A percentile compares a stretch with the other conserved stretches of the same genome.
phyloP scores from a whole-genome alignment of 2,797 vertebrate genomes.

The Rhincodon typus region DNA sequence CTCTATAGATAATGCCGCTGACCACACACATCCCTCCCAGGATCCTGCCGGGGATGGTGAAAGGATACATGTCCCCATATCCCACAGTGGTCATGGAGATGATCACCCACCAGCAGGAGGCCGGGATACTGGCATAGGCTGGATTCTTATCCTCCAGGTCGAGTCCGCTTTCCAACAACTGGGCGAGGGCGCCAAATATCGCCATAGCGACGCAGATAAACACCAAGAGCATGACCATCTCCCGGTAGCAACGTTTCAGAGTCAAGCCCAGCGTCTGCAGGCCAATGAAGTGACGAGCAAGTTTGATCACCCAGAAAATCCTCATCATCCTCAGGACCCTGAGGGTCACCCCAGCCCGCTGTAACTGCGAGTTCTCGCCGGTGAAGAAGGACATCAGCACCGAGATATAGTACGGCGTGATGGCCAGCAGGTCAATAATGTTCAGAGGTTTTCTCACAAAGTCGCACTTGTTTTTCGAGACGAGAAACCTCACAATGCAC shows the following conservation, averaged over 20 bases:
- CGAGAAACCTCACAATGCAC: conserved; percentile 90
- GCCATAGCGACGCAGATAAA: conserved; percentile 97
- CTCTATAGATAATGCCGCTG: conserved; percentile 63
- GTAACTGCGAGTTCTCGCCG: conserved; percentile 84
- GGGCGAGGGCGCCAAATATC: conserved; percentile 96
- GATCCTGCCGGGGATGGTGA: conserved; percentile 87
- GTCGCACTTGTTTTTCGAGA: conserved; percentile 91
- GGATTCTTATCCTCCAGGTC: conserved; percentile 81
- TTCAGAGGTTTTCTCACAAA: conserved; percentile 93
- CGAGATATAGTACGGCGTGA: conserved; percentile 94
- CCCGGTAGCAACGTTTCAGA: conserved; percentile 87
- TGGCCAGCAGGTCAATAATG: conserved; percentile 92
- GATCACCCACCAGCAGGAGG: conserved; percentile 99
- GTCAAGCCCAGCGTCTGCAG: conserved; percentile 96
- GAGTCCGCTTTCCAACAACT: conserved; percentile 92
- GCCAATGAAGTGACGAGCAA: conserved; percentile 95
- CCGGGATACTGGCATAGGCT: conserved; percentile 94
- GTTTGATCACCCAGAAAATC: conserved; percentile 98
- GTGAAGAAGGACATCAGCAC: conserved; percentile 82
- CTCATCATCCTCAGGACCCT: conserved; percentile 96
- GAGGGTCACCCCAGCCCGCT: conserved; percentile 86
- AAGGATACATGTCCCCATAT: conserved; percentile 95
- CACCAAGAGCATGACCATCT: conserved; percentile 98
- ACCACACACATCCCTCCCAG: conserved; percentile 96
- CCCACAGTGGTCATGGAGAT: conserved; percentile 99